Evolutionary conservation across 2,113 vertebrate genomes (phyloP), one percentile per base, ranked within the genome.

Genomic region (Chrysochloris asiatica): DNA sequence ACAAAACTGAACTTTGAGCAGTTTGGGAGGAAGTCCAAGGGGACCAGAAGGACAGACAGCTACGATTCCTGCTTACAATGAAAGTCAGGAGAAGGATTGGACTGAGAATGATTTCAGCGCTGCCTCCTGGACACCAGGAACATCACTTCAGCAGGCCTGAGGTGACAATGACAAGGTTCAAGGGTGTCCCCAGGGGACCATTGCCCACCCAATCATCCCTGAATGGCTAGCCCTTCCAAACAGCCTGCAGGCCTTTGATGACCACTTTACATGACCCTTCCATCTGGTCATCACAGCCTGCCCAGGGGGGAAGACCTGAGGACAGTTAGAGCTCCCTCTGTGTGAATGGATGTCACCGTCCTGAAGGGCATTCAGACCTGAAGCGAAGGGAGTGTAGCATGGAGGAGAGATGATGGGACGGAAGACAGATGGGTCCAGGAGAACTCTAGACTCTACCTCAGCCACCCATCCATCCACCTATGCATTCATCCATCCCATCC

Each of bases 271-370:
- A n/a, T 9, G 1, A 4, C 61, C 36, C 43, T 52, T 8, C 8
- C 83, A 69, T 41, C 41, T 52, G 54, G 33, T 22, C 43, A 28
- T 17, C 61, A 36, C 36, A 36, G 36, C n/a, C n/a, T 19, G 52
- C 21, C 16, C 1, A n/a, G n/a, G 0, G 13, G 24, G 28, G 43
- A 76, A 21, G 43, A 47, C 2, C 48, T 8, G 2, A 11, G 2
- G 83, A 78, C 4, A 22, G 22, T 36, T 6, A 8, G 1, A 81
- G 59, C 10, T 33, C 69, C 63, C 43, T 56, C 48, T 50, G n/a
- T 22, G 56, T 19, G 10, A 73, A 72, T 1, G 5, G 79, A 28
- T 6, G 4, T 7, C 79, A 41, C 9, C 24, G 33, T 13, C 61
- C 73, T 47, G 14, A 17, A 28, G 14, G 52, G n/a, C 28, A 89